These are phyloP conservation scores for Ophiothrix spiculata DNA, from an alignment of 35 echinoderm and acorn worm species.

Conservation along the genomic window DNA sequence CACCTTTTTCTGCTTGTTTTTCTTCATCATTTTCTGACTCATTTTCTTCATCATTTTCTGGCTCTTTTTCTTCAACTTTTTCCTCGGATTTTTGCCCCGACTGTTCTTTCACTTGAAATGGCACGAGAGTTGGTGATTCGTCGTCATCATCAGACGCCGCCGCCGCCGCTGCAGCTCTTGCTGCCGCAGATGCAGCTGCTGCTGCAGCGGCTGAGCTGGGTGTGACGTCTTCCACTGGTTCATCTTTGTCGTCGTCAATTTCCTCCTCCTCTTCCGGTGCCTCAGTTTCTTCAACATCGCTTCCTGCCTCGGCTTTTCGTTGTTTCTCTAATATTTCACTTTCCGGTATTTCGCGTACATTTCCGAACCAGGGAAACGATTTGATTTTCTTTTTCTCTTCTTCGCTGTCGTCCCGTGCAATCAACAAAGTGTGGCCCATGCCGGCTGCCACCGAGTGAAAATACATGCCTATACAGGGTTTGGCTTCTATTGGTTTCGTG, in stretches of 20 bases:
- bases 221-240: neutral
- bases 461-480: slow-evolving; percentile 61
- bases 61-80: neutral
- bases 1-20: too few relatives aligned
- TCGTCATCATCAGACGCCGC: neutral
- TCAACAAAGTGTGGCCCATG: slow-evolving; percentile 72
- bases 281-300: neutral
- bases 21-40: too few relatives aligned
- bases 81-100: too few relatives aligned
- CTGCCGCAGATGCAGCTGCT: neutral
- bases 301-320: neutral
- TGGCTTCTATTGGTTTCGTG: slow-evolving; percentile 70
- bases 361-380: slow-evolving; percentile 48
- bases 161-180: neutral
- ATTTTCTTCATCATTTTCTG: neutral
- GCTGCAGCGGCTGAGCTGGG: neutral
- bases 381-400: slow-evolving; percentile 58
- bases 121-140: neutral
- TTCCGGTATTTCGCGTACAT: slow-evolving; percentile 2
- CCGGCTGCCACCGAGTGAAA: slow-evolving; percentile 77
- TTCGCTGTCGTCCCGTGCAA: slow-evolving; percentile 70
- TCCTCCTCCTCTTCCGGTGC: slow-evolving; percentile 10
- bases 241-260: too few relatives aligned
- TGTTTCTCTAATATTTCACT: neutral
- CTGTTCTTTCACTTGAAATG: neutral